phyloP scores from a whole-genome alignment of 2,797 vertebrate species.

The Pseudomugil tenellus region DNA sequence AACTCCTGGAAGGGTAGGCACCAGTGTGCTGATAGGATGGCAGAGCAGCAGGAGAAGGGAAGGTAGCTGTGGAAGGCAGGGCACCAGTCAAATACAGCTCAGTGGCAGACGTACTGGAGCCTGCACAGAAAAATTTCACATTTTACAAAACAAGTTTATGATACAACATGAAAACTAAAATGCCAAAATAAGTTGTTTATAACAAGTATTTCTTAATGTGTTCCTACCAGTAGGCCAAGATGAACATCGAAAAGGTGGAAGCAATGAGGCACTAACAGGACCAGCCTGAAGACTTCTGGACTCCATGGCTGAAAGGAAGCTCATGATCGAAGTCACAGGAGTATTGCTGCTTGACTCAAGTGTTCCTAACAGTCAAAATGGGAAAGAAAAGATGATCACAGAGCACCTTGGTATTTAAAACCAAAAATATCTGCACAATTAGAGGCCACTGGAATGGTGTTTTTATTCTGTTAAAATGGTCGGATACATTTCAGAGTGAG shows the following conservation, averaged over 20 bases:
- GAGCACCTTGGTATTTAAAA: background rate
- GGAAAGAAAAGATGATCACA: constrained; percentile 19
- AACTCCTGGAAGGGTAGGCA: constrained; percentile 92
- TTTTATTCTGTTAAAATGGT: background rate
- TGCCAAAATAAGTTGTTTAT: background rate
- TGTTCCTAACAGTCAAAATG: constrained; percentile 74
- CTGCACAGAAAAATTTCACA: constrained; percentile 66
- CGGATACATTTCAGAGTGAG: background rate
- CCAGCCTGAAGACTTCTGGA: constrained; percentile 92
- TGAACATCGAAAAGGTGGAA: constrained; percentile 93
- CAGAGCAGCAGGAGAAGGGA: constrained; percentile 89
- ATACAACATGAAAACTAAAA: background rate
- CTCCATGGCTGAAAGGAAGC: constrained; percentile 95
- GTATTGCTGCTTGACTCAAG: constrained; percentile 92
- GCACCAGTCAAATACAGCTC: constrained; percentile 96
- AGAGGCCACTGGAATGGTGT: background rate
- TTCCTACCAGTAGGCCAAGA: constrained; percentile 92
- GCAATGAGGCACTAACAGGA: constrained; percentile 91
- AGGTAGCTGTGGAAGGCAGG: constrained; percentile 92
- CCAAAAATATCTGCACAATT: constrained; percentile 3
- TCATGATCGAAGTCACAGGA: constrained; percentile 96
- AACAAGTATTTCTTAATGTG: background rate
- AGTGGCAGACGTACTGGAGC: constrained; percentile 92
- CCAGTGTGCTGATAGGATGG: constrained; percentile 93
- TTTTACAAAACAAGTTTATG: background rate